Evolutionary conservation across 2,888 invertebrate species (phyloP).

Genomic region (Sinelater perroti): DNA sequence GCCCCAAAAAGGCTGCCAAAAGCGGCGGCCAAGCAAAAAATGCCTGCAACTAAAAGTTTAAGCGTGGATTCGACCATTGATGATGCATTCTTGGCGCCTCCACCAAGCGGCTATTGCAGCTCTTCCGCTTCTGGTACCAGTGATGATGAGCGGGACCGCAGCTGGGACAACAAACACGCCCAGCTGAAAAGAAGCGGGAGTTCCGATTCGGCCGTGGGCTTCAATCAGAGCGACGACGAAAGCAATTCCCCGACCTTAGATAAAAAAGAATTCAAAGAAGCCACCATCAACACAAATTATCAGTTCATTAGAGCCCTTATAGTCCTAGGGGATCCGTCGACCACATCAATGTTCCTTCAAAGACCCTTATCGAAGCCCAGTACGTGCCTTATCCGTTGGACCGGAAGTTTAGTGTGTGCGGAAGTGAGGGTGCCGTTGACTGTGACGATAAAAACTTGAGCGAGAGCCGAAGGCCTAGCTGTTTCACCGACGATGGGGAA

Average conservation of each 20-base stretch:
- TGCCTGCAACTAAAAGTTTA: constrained; percentile 9
- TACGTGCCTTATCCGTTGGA: constrained; percentile 63
- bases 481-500: constrained; percentile 62
- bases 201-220: constrained; percentile 63
- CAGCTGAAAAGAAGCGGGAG: constrained; percentile 61
- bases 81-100: constrained; percentile 51
- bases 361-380: constrained; percentile 67
- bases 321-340: constrained; percentile 57
- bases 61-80: constrained; percentile 27
- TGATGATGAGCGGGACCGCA: constrained; percentile 55
- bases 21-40: constrained; percentile 16
- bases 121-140: constrained; percentile 55
- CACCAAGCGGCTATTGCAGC: constrained; percentile 58
- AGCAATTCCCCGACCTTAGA: constrained; percentile 21
- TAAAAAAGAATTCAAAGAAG: constrained; percentile 15
- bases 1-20: not conserved
- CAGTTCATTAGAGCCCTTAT: constrained; percentile 47
- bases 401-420: constrained; percentile 61
- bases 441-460: constrained; percentile 41
- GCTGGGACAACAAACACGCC: constrained; percentile 41
- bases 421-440: constrained; percentile 61
- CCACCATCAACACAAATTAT: not conserved
- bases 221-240: constrained; percentile 63
- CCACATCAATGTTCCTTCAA: constrained; percentile 57
- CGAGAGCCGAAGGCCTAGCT: constrained; percentile 63